These are phyloP conservation scores for Trinorchestia longiramus DNA, from an alignment of 1,140 invertebrate species.

Conservation along the genomic window DNA sequence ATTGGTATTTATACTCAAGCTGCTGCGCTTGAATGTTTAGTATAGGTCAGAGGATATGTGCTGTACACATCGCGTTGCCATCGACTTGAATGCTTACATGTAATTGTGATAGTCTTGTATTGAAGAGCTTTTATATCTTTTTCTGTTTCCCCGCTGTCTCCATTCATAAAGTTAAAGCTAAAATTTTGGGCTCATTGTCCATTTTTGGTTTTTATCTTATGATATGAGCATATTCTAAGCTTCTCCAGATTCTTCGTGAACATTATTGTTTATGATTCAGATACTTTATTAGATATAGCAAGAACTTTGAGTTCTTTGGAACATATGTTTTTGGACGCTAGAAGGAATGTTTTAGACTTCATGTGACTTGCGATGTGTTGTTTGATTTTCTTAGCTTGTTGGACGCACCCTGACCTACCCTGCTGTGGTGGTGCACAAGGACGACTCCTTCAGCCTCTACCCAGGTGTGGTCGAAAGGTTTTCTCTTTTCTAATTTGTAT, in stretches of 20 bases:
- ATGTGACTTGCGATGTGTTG: background rate
- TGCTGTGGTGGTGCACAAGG: conserved; percentile 87
- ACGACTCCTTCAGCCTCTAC: conserved; percentile 79
- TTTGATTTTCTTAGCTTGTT: background rate
- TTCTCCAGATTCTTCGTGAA: background rate
- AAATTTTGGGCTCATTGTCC: background rate
- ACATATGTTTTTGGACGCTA: background rate
- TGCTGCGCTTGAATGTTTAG: background rate
- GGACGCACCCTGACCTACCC: conserved; percentile 70
- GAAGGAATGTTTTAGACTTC: background rate
- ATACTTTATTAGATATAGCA: background rate
- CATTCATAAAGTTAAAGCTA: too few species aligned
- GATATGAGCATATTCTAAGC: background rate
- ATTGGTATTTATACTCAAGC: too few species aligned
- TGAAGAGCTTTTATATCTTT: too few species aligned
- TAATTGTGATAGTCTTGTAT: too few species aligned
- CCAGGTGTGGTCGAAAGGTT: conserved; percentile 72
- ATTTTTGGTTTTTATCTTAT: background rate
- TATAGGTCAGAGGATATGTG: background rate
- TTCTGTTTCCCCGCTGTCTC: too few species aligned
- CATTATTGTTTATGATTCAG: background rate
- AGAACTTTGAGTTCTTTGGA: background rate
- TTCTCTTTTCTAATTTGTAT: background rate
- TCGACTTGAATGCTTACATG: too few species aligned
- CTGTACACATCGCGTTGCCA: too few species aligned